Base-by-base conservation (phyloP, 2,888 invertebrate genomes). In the Apodemia mormo region DNA sequence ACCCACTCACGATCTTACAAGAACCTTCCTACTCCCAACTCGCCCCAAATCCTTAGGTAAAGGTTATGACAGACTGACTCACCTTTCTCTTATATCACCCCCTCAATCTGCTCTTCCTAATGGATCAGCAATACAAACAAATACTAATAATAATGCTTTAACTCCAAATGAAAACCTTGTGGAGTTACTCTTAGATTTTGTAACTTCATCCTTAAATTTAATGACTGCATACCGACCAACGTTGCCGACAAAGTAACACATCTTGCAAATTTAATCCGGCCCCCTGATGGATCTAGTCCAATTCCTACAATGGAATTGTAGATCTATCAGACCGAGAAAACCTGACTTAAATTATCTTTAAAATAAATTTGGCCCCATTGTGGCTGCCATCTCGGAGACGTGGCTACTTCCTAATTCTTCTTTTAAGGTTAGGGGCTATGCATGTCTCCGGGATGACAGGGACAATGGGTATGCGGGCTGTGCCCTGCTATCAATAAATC, bases 291-390 rank as follows among this genome's bases (percentile, higher is more conserved):
- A 40, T 40, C 40, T 40, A 8, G 40, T 9, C 40, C 40, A 7
- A 7, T 40, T 40, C 40, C 40, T 40, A 9, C 40, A 40, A 40
- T 40, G 40, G 40, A 40, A 40, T 9, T 40, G 40, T 40, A 40
- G 40, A 40, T 40, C 40, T 9, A 40, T 40, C 40, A 40, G 40
- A 40, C 40, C 40, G 40, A 40, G 9, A 30, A 58, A 70, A 45
- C 29, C 12, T 29, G 61, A 61, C 54, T 40, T 74, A 66, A 61
- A 49, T 30, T 29, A 52, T 9, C 54, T 70, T n/a, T 61, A 67
- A n/a, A 70, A 70, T 49, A 61, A 70, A 40, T 61, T 33, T 33
- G 37, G 61, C 10, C 72, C 72, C 33, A 12, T 56, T n/a, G 65
- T 67, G 22, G n/a, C n/a, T n/a, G n/a, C n/a, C n/a, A n/a, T n/a